Conservation (phyloP, 2,888 invertebrate species). For the Lasioglossum vierecki region DNA sequence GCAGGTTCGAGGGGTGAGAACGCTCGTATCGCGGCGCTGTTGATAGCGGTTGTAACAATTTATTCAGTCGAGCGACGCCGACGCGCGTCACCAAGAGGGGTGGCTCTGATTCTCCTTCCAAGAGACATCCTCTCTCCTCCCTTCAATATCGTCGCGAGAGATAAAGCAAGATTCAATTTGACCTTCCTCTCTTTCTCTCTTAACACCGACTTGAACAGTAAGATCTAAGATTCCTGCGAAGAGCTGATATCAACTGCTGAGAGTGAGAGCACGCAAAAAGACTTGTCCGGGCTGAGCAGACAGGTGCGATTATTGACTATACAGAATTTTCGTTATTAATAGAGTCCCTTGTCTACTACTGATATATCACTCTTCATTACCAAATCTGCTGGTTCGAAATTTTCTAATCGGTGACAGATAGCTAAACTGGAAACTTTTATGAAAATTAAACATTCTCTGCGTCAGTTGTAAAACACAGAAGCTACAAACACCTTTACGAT, state of each 20-base stretch:
- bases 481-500: not conserved
- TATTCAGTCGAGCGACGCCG: conserved; percentile 71
- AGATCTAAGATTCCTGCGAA: conserved; percentile 73
- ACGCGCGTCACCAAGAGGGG: conserved; percentile 52
- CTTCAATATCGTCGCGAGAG: conserved; percentile 73
- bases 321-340: conserved; percentile 41
- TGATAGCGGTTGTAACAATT: conserved; percentile 76
- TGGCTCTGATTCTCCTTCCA: conserved; percentile 48
- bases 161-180: conserved; percentile 83
- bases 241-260: conserved; percentile 67
- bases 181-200: conserved; percentile 62
- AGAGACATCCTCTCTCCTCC: conserved; percentile 53
- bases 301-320: conserved; percentile 59
- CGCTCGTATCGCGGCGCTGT: conserved; percentile 59
- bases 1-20: conserved; percentile 17
- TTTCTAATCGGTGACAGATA: too few relatives aligned
- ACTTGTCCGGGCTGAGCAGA: conserved; percentile 33
- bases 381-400: not conserved
- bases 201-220: conserved; percentile 63
- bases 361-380: conserved; percentile 27
- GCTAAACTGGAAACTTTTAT: too few relatives aligned
- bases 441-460: not conserved
- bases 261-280: conserved; percentile 50
- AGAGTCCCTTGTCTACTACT: conserved; percentile 10
- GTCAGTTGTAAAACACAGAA: not conserved